These are phyloP conservation scores for Neodiprion fabricii DNA, from an alignment of 1,140 invertebrate genomes.

Conservation along the genomic window DNA sequence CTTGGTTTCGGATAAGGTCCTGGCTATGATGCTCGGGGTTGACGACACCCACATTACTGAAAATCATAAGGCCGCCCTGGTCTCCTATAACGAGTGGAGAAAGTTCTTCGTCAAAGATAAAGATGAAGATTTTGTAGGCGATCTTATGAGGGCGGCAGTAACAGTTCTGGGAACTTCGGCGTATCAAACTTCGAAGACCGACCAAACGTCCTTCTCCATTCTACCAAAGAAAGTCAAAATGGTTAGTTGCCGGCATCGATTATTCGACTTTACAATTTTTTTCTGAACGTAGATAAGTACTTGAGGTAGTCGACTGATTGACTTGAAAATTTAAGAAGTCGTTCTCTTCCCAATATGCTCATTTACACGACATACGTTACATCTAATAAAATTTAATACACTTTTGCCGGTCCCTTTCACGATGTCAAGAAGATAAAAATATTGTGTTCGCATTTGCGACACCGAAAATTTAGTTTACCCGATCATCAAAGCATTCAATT, in stretches of 20 bases:
- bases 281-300: background rate
- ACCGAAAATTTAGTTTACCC: too few relatives aligned
- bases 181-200: slow-evolving; percentile 58
- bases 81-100: slow-evolving; percentile 77
- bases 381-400: background rate
- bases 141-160: slow-evolving; percentile 78
- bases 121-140: slow-evolving; percentile 80
- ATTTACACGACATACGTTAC: too few relatives aligned
- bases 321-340: slow-evolving; percentile 17
- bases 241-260: slow-evolving; percentile 57
- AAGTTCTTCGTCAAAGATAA: slow-evolving; percentile 78
- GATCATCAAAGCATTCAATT: too few relatives aligned
- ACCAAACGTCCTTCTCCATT: slow-evolving; percentile 76
- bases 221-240: slow-evolving; percentile 82
- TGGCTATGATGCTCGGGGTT: slow-evolving; percentile 82
- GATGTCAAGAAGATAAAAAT: background rate
- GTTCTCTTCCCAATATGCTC: background rate
- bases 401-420: slow-evolving; percentile 24
- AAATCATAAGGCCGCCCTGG: slow-evolving; percentile 68
- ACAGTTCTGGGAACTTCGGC: slow-evolving; percentile 72
- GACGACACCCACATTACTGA: slow-evolving; percentile 68
- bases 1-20: slow-evolving; percentile 72
- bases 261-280: slow-evolving; percentile 19
- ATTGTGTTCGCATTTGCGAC: too few relatives aligned
- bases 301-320: too few relatives aligned